These are phyloP conservation scores for Sitophilus oryzae DNA, from an alignment of 1,140 invertebrate genomes.

Conservation along the genomic window DNA sequence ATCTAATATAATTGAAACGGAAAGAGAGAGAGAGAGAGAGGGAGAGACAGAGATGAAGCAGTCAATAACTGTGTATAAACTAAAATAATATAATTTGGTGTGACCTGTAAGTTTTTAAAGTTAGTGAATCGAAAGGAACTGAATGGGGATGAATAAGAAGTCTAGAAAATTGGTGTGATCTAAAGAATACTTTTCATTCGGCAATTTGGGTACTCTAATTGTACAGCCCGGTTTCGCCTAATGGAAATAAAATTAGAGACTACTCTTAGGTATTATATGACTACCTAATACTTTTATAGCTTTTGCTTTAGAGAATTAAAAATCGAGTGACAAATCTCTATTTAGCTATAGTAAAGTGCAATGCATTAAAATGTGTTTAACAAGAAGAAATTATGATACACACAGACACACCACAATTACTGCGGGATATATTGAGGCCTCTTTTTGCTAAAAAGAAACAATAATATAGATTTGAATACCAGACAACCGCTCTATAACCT, in stretches of 20 bases:
- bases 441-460: neutral
- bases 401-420: conserved; percentile 13
- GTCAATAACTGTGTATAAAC: conserved; percentile 13
- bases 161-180: neutral
- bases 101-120: conserved; percentile 3
- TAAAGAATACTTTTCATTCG: too few species aligned
- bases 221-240: conserved; percentile 12
- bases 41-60: conserved; percentile 1
- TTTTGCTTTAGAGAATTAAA: conserved; percentile 34
- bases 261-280: conserved; percentile 22
- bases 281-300: conserved; percentile 28
- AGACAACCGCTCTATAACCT: too few species aligned
- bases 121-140: neutral
- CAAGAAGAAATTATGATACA: conserved; percentile 19
- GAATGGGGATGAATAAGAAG: conserved; percentile 1
- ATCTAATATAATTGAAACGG: conserved; percentile 6
- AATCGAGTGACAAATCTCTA: conserved; percentile 25
- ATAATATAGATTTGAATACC: too few species aligned
- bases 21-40: conserved; percentile 2
- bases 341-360: conserved; percentile 28
- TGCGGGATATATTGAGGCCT: neutral
- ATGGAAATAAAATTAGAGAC: conserved; percentile 6
- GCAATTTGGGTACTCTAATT: too few species aligned
- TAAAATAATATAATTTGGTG: conserved; percentile 11
- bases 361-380: conserved; percentile 25